phyloP scores from a whole-genome alignment of 1,140 invertebrate genomes.

The Xylocopa sonorina region DNA sequence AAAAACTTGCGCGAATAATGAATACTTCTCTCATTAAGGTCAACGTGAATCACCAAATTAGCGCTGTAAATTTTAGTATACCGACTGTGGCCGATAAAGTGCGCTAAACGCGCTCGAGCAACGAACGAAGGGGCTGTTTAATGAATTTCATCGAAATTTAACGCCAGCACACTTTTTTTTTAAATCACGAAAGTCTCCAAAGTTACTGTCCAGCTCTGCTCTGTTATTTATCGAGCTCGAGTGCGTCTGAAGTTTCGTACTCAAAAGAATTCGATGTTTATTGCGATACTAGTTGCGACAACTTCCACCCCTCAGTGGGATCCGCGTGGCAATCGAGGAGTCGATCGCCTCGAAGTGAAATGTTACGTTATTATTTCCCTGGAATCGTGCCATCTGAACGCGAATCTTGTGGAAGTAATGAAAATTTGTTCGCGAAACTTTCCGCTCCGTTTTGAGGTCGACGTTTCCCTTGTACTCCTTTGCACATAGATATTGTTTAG shows the following conservation, averaged over 20 bases:
- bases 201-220: too few relatives aligned
- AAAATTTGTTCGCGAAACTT: conserved; percentile 59
- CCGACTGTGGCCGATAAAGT: too few relatives aligned
- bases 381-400: conserved; percentile 52
- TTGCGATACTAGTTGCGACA: conserved; percentile 44
- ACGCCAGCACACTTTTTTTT: too few relatives aligned
- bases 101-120: too few relatives aligned
- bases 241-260: background rate
- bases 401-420: conserved; percentile 52
- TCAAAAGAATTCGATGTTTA: conserved; percentile 5
- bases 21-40: too few relatives aligned
- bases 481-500: conserved; percentile 18
- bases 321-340: conserved; percentile 38
- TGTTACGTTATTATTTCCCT: conserved; percentile 69
- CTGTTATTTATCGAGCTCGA: background rate
- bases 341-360: conserved; percentile 57
- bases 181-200: too few relatives aligned
- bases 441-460: conserved; percentile 51
- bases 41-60: too few relatives aligned
- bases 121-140: too few relatives aligned
- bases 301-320: conserved; percentile 48
- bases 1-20: too few relatives aligned
- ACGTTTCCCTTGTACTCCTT: background rate
- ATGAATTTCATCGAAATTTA: too few relatives aligned
- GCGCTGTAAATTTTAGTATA: background rate